Conservation (phyloP, 2,113 vertebrate species). For the Fukomys damarensis region DNA sequence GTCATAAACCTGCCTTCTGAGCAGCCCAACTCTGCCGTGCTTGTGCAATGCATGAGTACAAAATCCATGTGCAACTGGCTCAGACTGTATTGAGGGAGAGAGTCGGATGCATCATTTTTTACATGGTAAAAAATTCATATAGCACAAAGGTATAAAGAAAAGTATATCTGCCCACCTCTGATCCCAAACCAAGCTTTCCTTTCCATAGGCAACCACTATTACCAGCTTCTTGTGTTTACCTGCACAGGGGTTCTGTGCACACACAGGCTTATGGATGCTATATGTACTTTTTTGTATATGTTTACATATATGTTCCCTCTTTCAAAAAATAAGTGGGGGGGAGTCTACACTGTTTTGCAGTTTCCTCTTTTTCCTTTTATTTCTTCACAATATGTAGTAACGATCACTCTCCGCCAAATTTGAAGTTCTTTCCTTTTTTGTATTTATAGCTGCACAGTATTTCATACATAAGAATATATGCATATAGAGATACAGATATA, state of each 20-base stretch:
- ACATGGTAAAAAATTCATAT: neutral
- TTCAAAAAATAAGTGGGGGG: neutral
- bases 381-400: neutral
- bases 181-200: neutral
- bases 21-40: neutral
- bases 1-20: neutral
- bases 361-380: neutral
- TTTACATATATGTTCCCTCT: neutral
- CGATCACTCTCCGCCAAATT: neutral
- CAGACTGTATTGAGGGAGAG: fast-evolving
- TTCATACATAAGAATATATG: neutral
- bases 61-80: neutral
- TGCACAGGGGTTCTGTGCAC: neutral
- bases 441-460: neutral
- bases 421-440: neutral
- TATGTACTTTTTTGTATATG: too few species aligned
- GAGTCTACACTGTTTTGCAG: neutral
- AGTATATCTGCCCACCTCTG: neutral
- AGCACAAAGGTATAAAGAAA: neutral
- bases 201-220: too few species aligned
- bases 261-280: neutral
- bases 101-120: neutral
- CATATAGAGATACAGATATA: neutral
- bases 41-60: neutral
- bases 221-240: too few species aligned